These are phyloP conservation scores for Blomia tropicalis DNA, from an alignment of 2,888 invertebrate genomes.

Conservation along the genomic window DNA sequence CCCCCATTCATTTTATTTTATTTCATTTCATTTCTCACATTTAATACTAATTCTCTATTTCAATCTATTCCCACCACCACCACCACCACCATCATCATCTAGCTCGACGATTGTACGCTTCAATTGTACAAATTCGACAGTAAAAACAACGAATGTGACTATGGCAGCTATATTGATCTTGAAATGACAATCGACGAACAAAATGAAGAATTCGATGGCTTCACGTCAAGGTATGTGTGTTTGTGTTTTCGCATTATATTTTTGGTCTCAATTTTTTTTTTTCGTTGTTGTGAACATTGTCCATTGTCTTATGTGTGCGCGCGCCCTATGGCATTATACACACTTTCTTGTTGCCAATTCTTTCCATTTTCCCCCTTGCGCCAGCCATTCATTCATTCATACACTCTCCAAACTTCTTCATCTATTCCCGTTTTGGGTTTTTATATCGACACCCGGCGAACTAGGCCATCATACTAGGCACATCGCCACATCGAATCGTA, in stretches of 20 bases:
- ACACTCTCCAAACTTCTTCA: no score
- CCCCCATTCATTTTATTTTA: no score
- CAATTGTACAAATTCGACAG: slow-evolving; percentile 68
- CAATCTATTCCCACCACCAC: neutral
- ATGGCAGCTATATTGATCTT: slow-evolving; percentile 87
- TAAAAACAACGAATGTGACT: slow-evolving; percentile 53
- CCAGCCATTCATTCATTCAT: neutral
- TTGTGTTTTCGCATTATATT: neutral
- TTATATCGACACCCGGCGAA: no score
- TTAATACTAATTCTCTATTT: no score
- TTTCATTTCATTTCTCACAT: neutral
- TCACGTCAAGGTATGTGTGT: slow-evolving; percentile 44
- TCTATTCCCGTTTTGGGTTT: no score
- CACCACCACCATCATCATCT: slow-evolving; percentile 30
- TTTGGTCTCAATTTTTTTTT: neutral
- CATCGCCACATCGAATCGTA: neutral
- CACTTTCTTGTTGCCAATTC: no score
- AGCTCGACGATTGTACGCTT: slow-evolving; percentile 92
- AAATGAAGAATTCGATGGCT: slow-evolving; percentile 88
- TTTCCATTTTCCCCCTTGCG: no score
- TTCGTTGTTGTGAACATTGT: neutral
- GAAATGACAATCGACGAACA: slow-evolving; percentile 93
- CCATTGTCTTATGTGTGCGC: neutral
- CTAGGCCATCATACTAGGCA: no score
- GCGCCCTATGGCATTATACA: no score